Conservation (phyloP, 2,797 vertebrate species). For the Anolis apletophallus region DNA sequence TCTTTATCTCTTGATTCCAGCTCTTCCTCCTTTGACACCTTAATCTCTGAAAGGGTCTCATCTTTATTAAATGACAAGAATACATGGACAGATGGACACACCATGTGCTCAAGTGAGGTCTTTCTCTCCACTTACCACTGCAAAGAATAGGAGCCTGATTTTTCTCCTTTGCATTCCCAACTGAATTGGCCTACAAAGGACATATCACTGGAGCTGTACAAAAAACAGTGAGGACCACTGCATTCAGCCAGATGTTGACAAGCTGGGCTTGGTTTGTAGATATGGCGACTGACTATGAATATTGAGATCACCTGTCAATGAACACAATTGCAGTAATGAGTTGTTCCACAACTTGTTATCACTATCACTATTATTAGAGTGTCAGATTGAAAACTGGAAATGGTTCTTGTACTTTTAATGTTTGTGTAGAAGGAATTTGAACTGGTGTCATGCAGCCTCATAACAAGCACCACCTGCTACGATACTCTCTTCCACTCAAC, state of each 20-base stretch:
- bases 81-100: background rate
- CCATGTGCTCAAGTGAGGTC: background rate
- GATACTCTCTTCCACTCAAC: no score
- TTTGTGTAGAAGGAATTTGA: no score
- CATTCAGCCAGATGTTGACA: background rate
- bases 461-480: no score
- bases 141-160: background rate
- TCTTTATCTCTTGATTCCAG: conserved; percentile 32
- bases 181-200: background rate
- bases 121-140: background rate
- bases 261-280: no score
- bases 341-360: no score
- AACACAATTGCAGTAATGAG: no score
- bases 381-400: no score
- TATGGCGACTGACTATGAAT: background rate
- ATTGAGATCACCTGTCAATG: background rate
- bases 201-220: no score
- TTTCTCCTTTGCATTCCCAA: background rate
- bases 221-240: background rate
- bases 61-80: conserved; percentile 17
- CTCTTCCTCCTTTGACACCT: conserved; percentile 4
- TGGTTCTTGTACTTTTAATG: no score
- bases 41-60: conserved; percentile 2
- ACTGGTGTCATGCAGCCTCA: no score
- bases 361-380: no score